phyloP scores from a whole-genome alignment of 64 coral and sea anemone species.

The Astreopora myriophthalma region DNA sequence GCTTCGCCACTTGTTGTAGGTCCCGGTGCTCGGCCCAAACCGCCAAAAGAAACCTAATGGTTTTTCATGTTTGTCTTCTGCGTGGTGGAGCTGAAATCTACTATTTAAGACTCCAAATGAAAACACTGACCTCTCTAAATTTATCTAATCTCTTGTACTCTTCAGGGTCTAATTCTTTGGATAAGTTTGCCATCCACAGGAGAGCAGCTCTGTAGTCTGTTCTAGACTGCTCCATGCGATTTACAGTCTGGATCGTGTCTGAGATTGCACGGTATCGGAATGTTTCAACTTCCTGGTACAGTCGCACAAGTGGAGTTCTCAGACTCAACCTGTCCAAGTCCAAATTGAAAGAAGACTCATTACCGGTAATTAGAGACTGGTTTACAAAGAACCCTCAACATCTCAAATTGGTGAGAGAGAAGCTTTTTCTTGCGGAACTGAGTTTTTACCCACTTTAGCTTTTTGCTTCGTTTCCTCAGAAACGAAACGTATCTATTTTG shows the following conservation, averaged over 20 bases:
- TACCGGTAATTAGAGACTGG: neutral
- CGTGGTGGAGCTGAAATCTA: too few species aligned
- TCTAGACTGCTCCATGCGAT: constrained; percentile 86
- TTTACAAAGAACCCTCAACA: too few species aligned
- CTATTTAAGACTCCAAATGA: too few species aligned
- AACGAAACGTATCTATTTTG: too few species aligned
- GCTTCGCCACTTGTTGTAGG: too few species aligned
- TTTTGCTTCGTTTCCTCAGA: too few species aligned
- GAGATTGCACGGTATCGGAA: constrained; percentile 93
- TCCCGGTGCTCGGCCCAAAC: too few species aligned
- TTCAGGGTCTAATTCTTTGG: constrained; percentile 96
- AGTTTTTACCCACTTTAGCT: too few species aligned
- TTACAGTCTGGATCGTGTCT: constrained; percentile 86
- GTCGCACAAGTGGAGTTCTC: constrained; percentile 89
- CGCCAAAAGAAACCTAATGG: too few species aligned
- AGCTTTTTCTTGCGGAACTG: too few species aligned
- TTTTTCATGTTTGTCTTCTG: too few species aligned
- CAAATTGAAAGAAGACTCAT: neutral
- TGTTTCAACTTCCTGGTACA: constrained; percentile 98
- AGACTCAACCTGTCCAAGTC: constrained; percentile 70
- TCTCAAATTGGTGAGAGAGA: too few species aligned
- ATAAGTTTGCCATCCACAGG: constrained; percentile 97
- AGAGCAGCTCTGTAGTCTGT: constrained; percentile 95
- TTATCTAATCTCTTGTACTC: constrained; percentile 96
- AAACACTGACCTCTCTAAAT: constrained; percentile 88